These are phyloP conservation scores for Sturmia bella DNA, from an alignment of 2,888 invertebrate species.

Conservation along the genomic window DNA sequence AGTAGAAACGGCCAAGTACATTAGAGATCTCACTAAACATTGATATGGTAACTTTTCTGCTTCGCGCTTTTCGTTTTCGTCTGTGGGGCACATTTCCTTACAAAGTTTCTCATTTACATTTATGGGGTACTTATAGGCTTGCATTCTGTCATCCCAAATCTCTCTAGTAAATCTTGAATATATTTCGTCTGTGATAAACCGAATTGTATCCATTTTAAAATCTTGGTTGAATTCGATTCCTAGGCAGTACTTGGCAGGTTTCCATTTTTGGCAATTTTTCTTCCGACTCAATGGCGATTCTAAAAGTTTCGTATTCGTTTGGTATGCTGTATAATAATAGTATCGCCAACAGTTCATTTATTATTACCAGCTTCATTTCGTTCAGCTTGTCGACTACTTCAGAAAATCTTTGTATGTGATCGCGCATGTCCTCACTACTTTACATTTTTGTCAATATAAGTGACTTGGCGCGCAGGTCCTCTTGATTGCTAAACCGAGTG, in stretches of 20 bases:
- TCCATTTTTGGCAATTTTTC: conserved; percentile 65
- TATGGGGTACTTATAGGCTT: conserved; percentile 55
- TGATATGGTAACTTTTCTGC: not conserved
- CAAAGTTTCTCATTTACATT: too few species aligned
- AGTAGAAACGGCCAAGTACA: not conserved
- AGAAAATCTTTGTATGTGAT: conserved; percentile 77
- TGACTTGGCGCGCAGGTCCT: conserved; percentile 79
- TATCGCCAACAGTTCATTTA: conserved; percentile 75
- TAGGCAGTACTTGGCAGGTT: conserved; percentile 1
- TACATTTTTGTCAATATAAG: conserved; percentile 76
- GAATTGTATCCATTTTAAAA: conserved; percentile 17
- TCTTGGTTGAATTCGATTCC: conserved; percentile 62
- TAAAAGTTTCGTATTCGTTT: conserved; percentile 75
- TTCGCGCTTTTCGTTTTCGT: conserved; percentile 2
- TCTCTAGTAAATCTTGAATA: conserved; percentile 42
- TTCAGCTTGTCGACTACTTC: conserved; percentile 77
- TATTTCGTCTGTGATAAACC: conserved; percentile 43
- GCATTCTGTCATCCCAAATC: conserved; percentile 56
- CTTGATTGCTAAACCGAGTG: conserved; percentile 77
- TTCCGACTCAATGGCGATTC: conserved; percentile 76
- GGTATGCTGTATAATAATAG: conserved; percentile 77
- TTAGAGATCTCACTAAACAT: not conserved
- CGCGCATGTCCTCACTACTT: conserved; percentile 75
- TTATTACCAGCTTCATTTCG: conserved; percentile 75
- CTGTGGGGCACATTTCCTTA: conserved; percentile 49